A percentile compares a stretch with the other conserved stretches of the same genome.
phyloP scores from a whole-genome alignment of 2,888 invertebrate species.

The Rotaria macrura region DNA sequence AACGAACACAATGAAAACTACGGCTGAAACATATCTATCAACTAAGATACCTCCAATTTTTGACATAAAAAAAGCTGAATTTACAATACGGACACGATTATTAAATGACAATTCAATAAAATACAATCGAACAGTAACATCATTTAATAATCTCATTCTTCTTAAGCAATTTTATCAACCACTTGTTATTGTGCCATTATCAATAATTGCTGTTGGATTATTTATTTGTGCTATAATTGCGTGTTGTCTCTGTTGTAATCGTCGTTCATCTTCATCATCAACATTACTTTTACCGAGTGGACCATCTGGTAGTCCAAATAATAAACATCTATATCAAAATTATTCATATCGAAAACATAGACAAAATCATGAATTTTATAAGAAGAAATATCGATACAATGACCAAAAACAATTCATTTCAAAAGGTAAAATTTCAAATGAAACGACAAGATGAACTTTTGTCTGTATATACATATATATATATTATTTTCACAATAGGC shows the following conservation, averaged over 20 bases:
- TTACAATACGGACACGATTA: background rate
- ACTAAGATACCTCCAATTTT: background rate
- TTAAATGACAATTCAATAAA: background rate
- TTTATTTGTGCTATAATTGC: background rate
- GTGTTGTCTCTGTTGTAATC: constrained; percentile 7
- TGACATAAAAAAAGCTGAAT: background rate
- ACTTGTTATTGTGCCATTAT: background rate
- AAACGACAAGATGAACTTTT: background rate
- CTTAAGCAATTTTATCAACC: background rate
- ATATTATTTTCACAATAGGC: background rate
- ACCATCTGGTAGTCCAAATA: background rate
- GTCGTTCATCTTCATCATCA: constrained; percentile 9
- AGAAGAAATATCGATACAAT: background rate
- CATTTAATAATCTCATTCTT: background rate
- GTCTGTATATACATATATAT: too few relatives aligned
- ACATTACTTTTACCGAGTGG: constrained; percentile 8
- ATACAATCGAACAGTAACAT: background rate
- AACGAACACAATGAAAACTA: background rate
- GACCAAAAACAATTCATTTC: background rate
- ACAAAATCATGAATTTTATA: background rate
- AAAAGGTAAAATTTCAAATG: background rate
- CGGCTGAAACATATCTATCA: background rate
- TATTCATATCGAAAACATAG: background rate
- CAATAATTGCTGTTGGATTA: background rate
- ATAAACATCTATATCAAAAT: background rate